Conservation (phyloP, 2,797 vertebrate genomes). For the Cephalopachus bancanus region DNA sequence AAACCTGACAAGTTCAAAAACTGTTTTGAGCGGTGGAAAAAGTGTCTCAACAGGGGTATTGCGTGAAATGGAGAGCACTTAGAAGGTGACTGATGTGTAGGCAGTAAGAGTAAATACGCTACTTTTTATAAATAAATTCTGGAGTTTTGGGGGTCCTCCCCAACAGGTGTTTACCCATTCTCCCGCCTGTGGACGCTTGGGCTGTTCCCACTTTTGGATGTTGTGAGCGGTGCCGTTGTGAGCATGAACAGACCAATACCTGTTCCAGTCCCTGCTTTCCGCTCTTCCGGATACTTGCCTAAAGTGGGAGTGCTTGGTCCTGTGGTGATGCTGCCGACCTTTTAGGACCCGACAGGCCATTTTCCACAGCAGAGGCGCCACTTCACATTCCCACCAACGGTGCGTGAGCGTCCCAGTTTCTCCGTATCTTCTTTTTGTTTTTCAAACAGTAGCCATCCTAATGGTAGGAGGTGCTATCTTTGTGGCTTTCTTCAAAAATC, state of each 20-base stretch:
- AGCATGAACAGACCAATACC: neutral
- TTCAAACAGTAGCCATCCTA: neutral
- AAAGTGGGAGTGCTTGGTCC: neutral
- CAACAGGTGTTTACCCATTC: neutral
- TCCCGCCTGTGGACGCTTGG: neutral
- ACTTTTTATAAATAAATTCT: no score
- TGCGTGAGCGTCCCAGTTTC: neutral
- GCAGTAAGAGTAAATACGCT: no score
- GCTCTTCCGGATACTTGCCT: neutral
- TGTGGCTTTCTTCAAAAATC: neutral
- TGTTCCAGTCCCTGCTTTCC: neutral
- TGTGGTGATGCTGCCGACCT: neutral
- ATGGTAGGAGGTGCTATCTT: neutral
- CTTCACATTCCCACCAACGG: neutral
- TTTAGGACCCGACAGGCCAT: neutral
- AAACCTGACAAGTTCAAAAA: no score
- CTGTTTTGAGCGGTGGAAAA: no score
- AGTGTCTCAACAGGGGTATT: no score
- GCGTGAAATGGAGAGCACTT: no score
- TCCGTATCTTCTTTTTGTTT: neutral
- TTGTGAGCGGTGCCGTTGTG: neutral
- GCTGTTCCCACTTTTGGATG: neutral
- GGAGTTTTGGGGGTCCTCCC: no score
- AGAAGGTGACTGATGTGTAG: no score
- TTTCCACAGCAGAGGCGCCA: neutral